Evolutionary conservation across 1,140 invertebrate species (phyloP).

Genomic region (Colletes latitarsis): DNA sequence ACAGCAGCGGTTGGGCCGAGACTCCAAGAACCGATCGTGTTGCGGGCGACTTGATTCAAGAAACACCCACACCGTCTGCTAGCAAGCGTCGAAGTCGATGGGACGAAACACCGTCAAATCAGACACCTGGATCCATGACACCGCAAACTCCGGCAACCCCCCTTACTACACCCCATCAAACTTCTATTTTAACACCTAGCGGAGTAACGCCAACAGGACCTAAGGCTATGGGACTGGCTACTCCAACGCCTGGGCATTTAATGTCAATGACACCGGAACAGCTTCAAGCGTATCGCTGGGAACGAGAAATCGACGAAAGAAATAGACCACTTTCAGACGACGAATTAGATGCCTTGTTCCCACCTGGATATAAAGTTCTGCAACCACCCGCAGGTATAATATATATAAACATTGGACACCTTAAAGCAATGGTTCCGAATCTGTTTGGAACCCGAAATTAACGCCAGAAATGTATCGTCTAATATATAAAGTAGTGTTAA

Average conservation of each 20-base stretch:
- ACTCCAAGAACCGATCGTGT: conserved; percentile 96
- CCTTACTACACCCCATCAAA: conserved; percentile 84
- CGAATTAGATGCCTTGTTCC: conserved; percentile 98
- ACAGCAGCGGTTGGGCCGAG: conserved; percentile 97
- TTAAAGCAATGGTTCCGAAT: too few relatives aligned
- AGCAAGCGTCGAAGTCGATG: conserved; percentile 93
- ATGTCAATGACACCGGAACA: conserved; percentile 99
- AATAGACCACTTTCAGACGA: conserved; percentile 98
- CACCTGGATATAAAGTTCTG: conserved; percentile 98
- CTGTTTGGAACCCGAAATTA: too few relatives aligned
- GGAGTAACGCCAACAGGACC: conserved; percentile 94
- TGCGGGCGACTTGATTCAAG: conserved; percentile 91
- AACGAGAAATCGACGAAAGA: conserved; percentile 98
- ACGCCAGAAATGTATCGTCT: too few relatives aligned
- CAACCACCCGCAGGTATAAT: conserved; percentile 93
- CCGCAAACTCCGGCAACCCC: conserved; percentile 88
- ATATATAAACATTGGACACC: not conserved
- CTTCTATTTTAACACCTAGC: conserved; percentile 84
- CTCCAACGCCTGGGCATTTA: conserved; percentile 96
- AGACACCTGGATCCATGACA: conserved; percentile 88
- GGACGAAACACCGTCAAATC: conserved; percentile 97
- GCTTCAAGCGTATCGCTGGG: conserved; percentile 98
- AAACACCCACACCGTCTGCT: conserved; percentile 95
- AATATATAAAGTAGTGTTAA: not conserved
- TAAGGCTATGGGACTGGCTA: conserved; percentile 98